These are phyloP conservation scores for Chouioia cunea DNA, from an alignment of 2,888 invertebrate genomes.

Conservation along the genomic window DNA sequence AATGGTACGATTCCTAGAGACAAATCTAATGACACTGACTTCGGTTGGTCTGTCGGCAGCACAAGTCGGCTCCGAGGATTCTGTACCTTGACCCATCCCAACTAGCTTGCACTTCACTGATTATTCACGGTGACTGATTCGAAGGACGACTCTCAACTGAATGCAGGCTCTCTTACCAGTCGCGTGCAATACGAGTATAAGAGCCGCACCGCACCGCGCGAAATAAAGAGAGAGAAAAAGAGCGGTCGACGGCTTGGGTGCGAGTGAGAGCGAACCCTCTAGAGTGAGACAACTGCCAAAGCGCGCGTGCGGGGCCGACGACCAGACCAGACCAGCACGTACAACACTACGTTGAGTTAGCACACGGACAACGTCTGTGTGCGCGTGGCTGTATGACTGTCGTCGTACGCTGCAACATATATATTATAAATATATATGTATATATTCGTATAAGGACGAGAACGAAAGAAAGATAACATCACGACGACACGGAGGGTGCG, in stretches of 20 bases:
- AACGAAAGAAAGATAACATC: no score
- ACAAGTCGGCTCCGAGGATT: slow-evolving; percentile 62
- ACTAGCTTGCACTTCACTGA: neutral
- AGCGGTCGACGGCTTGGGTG: slow-evolving; percentile 2
- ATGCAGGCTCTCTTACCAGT: neutral
- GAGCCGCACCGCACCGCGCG: neutral
- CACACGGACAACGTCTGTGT: no score
- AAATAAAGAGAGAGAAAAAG: slow-evolving; percentile 7
- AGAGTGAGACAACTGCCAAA: slow-evolving; percentile 39
- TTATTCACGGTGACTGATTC: slow-evolving; percentile 26
- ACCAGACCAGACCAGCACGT: neutral
- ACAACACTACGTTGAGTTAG: no score
- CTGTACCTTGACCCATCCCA: slow-evolving; percentile 66
- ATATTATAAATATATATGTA: no score
- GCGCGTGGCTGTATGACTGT: no score
- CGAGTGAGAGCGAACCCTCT: neutral
- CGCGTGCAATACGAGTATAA: neutral
- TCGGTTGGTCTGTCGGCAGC: slow-evolving; percentile 63
- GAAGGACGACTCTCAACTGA: slow-evolving; percentile 42
- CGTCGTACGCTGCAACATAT: no score
- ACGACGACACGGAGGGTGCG: no score
- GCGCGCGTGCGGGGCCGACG: slow-evolving; percentile 47
- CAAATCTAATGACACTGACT: slow-evolving; percentile 67
- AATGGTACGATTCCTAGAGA: slow-evolving; percentile 66
- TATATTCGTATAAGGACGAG: no score